A percentile compares a stretch with the other conserved stretches of the same genome.
Conservation (phyloP, 2,888 invertebrate species). For the Acanthosepion esculentum region DNA sequence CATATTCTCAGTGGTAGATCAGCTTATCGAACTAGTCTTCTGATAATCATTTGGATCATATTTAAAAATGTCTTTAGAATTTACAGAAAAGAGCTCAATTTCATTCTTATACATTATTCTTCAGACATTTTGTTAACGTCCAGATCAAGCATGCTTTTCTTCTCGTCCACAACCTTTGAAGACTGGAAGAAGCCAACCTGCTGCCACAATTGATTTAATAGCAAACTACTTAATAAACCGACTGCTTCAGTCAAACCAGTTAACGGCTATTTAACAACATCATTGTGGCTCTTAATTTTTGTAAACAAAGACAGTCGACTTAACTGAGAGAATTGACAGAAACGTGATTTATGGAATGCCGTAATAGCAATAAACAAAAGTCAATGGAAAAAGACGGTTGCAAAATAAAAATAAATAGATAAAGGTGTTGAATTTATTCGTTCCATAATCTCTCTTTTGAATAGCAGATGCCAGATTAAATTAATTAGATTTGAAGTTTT, state of each 20-base stretch:
- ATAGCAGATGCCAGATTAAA: not conserved
- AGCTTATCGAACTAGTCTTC: no score
- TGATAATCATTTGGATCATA: no score
- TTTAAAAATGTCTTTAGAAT: not conserved
- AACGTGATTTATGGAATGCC: not conserved
- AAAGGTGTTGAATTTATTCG: not conserved
- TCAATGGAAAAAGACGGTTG: not conserved
- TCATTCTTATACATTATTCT: not conserved
- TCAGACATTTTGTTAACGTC: not conserved
- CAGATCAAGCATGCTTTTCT: not conserved
- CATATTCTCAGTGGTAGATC: no score
- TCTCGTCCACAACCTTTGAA: not conserved
- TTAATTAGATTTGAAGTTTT: conserved; percentile 6
- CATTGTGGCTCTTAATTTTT: not conserved
- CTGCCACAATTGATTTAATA: not conserved
- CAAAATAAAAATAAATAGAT: not conserved
- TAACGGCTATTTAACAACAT: not conserved
- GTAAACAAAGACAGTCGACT: not conserved
- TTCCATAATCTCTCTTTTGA: not conserved
- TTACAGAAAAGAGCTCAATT: not conserved
- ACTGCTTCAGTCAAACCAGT: not conserved
- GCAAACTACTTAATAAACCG: not conserved
- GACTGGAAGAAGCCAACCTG: not conserved
- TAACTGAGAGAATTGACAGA: not conserved
- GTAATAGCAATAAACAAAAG: not conserved